Percentiles rank a stretch among this genome's conserved stretches.
Evolutionary conservation across 2,797 vertebrate species (phyloP).

Genomic region (Cetoscarus ocellatus): DNA sequence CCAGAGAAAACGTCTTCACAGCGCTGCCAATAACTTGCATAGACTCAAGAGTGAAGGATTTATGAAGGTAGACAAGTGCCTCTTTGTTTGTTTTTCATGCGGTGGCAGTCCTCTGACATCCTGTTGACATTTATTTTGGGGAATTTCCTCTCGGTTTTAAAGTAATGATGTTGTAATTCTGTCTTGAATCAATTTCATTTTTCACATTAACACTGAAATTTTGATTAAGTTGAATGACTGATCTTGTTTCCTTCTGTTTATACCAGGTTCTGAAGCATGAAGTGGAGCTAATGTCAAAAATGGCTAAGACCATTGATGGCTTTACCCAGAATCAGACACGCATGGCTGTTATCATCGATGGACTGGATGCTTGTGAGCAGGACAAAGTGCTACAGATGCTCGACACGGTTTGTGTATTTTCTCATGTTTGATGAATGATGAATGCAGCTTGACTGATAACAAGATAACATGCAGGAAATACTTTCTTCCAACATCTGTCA

Average conservation of each 20-base stretch:
- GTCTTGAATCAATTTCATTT: constrained; percentile 20
- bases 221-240: constrained; percentile 18
- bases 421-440: constrained; percentile 21
- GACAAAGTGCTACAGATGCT: constrained; percentile 99
- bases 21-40: constrained; percentile 93
- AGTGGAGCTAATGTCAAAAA: constrained; percentile 98
- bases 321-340: constrained; percentile 99
- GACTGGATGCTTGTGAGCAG: constrained; percentile 97
- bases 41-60: constrained; percentile 97
- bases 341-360: constrained; percentile 97
- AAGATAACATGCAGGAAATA: constrained; percentile 28
- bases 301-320: constrained; percentile 98
- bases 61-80: constrained; percentile 90
- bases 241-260: not conserved
- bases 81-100: constrained; percentile 8
- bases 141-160: constrained; percentile 22
- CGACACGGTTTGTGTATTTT: constrained; percentile 90
- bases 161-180: constrained; percentile 20
- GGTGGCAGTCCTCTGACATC: constrained; percentile 18
- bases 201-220: constrained; percentile 1
- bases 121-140: constrained; percentile 7
- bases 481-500: constrained; percentile 27
- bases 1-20: constrained; percentile 94
- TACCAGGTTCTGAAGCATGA: constrained; percentile 96
- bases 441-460: constrained; percentile 27